Base-by-base conservation (phyloP, 92 coral and sea anemone species). In the Desmophyllum pertusum region DNA sequence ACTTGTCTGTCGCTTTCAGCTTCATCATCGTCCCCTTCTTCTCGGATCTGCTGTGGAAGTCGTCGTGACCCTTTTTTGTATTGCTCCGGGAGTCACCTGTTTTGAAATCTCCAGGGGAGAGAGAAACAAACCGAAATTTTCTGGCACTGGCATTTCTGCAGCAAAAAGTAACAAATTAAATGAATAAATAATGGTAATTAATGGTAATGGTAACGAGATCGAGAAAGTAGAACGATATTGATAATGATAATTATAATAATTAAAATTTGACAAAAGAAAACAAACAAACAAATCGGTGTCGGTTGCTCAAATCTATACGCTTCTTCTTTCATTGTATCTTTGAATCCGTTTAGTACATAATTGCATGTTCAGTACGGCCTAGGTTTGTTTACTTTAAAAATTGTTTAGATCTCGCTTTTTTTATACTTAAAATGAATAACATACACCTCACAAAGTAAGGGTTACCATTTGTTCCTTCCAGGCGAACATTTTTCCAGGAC, bases 81-180 rank as follows among this genome's bases (percentile, higher is more conserved):
- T 72, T 21, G 33, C 13, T 53, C 69, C 31, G 17, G 74, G 43
- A 21, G 67, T 43, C 45, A 86, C 50, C 52, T 53, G 35, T n/a
- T 79, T 21, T 86, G 42, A 86, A 86, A 45, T 86, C 80, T 35
- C 89, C 81, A 13, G 63, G n/a, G n/a, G n/a, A n/a, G 76, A 45
- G 89, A 50, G 37, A 77, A 86, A 39, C 25, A 31, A 30, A 10
- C 30, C 57, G 65, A 80, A 13, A 86, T 70, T 29, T 68, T 77
- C 36, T 68, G 68, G 63, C 21, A 86, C 64, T 50, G 61, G 55
- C 67, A 70, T n/a, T 63, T 78, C 85, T 86, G 85, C 51, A 55
- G 52, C 31, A 59, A 68, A 79, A 23, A 70, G 50, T 23, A 53
- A 62, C 13, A 65, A 31, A 45, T n/a, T 27, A 29, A n/a, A 30